These are phyloP conservation scores for Bellardia bayeri DNA, from an alignment of 2,888 invertebrate species.

Conservation along the genomic window DNA sequence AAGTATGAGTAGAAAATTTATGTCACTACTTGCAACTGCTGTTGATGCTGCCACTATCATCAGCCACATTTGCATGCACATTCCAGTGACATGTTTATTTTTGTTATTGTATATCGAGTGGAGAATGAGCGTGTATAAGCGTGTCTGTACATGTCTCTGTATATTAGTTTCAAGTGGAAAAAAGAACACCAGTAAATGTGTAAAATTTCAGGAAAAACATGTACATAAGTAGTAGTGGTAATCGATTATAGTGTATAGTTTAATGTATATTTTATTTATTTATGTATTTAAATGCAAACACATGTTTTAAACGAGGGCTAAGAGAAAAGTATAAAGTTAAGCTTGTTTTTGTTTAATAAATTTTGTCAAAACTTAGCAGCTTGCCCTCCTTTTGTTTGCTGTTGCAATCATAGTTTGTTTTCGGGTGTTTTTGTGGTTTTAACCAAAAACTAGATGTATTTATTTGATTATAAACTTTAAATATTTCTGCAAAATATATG, in stretches of 20 bases:
- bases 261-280: conserved; percentile 55
- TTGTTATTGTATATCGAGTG: neutral
- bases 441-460: conserved; percentile 50
- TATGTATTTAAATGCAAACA: conserved; percentile 23
- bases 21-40: conserved; percentile 40
- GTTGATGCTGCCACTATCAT: conserved; percentile 28
- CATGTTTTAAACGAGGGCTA: neutral
- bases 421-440: conserved; percentile 69
- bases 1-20: conserved; percentile 54
- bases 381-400: conserved; percentile 6
- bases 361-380: neutral
- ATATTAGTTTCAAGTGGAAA: conserved; percentile 49
- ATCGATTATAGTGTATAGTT: conserved; percentile 59
- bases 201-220: conserved; percentile 47
- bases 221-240: conserved; percentile 40
- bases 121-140: neutral
- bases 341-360: too few species aligned
- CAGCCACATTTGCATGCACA: conserved; percentile 7
- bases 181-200: conserved; percentile 26
- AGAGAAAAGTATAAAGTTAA: neutral
- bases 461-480: conserved; percentile 51
- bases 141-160: neutral
- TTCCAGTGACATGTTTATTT: conserved; percentile 36
- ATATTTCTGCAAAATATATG: neutral
- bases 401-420: conserved; percentile 56